phyloP scores from a whole-genome alignment of 2,888 invertebrate species.

The Meloe dianella region DNA sequence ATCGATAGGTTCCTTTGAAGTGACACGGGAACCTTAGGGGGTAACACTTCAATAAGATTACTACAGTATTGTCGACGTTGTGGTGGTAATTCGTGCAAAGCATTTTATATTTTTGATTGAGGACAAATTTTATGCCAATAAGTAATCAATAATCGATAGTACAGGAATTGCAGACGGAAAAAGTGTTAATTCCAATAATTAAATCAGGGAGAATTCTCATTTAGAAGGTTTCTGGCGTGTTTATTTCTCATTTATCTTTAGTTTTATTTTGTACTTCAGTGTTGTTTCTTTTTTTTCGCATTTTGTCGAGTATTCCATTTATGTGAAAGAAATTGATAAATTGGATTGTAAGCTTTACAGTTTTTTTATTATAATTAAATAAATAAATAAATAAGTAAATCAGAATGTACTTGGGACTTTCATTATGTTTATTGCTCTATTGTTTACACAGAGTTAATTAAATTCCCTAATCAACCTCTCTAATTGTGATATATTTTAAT shows the following conservation, averaged over 20 bases:
- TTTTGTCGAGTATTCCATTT: background rate
- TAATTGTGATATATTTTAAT: background rate
- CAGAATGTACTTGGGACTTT: background rate
- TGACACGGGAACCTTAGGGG: too few species aligned
- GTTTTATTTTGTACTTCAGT: background rate
- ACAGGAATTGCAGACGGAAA: background rate
- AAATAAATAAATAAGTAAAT: background rate
- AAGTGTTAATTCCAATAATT: constrained; percentile 1
- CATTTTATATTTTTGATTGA: too few species aligned
- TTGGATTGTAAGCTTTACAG: background rate
- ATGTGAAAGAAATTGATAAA: background rate
- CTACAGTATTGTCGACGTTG: too few species aligned
- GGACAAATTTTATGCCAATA: too few species aligned
- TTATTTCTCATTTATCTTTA: too few species aligned
- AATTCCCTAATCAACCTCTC: background rate
- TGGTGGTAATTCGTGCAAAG: too few species aligned
- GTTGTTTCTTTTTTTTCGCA: background rate
- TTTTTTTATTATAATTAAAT: background rate
- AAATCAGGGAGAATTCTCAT: background rate
- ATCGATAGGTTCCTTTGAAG: too few species aligned
- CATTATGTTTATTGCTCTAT: background rate
- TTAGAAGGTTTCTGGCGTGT: background rate
- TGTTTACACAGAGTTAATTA: background rate
- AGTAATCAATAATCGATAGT: too few species aligned
- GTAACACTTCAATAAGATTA: too few species aligned